Evolutionary conservation across 2,113 vertebrate genomes (phyloP).

Genomic region (Apteryx mantelli): DNA sequence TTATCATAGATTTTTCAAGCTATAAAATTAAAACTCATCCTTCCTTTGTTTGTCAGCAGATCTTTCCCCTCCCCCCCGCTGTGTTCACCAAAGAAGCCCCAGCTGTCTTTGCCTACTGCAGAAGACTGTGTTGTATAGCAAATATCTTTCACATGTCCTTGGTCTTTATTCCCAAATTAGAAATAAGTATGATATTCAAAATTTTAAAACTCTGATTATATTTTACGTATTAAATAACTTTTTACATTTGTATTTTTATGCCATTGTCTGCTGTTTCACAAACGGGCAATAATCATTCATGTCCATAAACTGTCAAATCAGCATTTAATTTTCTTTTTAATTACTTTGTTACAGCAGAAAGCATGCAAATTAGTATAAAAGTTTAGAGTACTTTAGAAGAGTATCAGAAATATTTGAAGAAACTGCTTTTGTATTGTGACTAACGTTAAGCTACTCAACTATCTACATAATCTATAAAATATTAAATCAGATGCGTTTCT

Average conservation of each 20-base stretch:
- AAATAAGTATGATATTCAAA: neutral
- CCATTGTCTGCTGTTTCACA: neutral
- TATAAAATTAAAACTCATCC: neutral
- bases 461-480: neutral
- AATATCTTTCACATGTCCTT: neutral
- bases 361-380: neutral
- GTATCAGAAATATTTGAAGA: neutral
- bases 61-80: too few relatives aligned
- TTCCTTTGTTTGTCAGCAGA: neutral
- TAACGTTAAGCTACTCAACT: neutral
- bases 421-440: neutral
- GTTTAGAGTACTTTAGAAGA: neutral
- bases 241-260: neutral
- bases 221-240: neutral
- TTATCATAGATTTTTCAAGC: neutral
- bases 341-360: neutral
- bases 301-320: neutral
- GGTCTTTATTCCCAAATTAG: neutral
- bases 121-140: neutral
- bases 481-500: neutral
- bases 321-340: neutral
- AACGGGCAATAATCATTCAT: neutral
- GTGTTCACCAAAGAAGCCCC: neutral
- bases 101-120: neutral
- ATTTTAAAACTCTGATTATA: neutral